A percentile compares a stretch with the other conserved stretches of the same genome.
Conservation (phyloP, 2,113 vertebrate species). For the Gnathonemus echidnorhynchus region DNA sequence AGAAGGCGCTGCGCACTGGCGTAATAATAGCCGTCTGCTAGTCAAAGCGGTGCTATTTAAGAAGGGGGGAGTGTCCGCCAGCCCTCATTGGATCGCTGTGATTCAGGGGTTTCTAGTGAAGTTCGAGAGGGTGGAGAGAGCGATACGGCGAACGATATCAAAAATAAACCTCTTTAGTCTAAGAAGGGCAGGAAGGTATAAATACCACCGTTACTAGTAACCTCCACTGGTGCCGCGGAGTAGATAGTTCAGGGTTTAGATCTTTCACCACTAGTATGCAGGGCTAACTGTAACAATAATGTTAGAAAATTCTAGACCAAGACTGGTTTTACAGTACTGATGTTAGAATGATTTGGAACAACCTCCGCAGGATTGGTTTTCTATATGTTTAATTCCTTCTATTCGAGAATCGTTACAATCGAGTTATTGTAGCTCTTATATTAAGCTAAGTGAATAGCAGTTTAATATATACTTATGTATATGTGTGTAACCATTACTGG, state of each 20-base stretch:
- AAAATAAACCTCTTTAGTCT: constrained; percentile 85
- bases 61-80: constrained; percentile 54
- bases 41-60: constrained; percentile 46
- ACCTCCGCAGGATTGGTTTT: constrained; percentile 1
- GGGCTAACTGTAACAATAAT: constrained; percentile 21
- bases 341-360: constrained; percentile 11
- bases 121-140: constrained; percentile 74
- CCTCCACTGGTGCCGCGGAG: constrained; percentile 54
- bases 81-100: constrained; percentile 70
- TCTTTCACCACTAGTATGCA: constrained; percentile 14
- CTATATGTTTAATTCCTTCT: constrained; percentile 2
- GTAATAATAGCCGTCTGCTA: constrained; percentile 55
- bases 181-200: constrained; percentile 76
- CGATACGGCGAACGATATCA: constrained; percentile 73
- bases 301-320: constrained; percentile 28
- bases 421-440: background rate
- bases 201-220: constrained; percentile 66
- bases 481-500: background rate
- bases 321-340: constrained; percentile 29
- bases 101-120: constrained; percentile 58
- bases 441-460: background rate
- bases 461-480: background rate
- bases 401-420: background rate
- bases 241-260: constrained; percentile 31
- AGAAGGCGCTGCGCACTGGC: constrained; percentile 29